phyloP scores from a whole-genome alignment of 2,113 vertebrate species.

The Solea solea region DNA sequence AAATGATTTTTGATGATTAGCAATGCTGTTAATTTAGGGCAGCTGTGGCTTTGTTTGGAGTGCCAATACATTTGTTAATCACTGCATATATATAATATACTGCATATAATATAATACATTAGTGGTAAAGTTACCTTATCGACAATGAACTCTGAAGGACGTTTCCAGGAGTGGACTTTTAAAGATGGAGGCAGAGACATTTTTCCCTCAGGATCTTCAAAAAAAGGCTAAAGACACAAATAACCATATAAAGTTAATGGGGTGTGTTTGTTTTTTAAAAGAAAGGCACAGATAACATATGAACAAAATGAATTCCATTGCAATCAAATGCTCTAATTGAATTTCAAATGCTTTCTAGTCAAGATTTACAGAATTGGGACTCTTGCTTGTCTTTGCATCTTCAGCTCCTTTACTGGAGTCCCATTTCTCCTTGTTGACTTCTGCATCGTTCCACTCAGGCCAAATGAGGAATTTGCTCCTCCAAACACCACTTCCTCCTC shows the following conservation, averaged over 20 bases:
- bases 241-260: neutral
- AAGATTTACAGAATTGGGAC: constrained; percentile 78
- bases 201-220: constrained; percentile 93
- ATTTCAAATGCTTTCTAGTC: neutral
- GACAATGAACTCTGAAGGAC: constrained; percentile 85
- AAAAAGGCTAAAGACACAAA: constrained; percentile 78
- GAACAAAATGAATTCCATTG: neutral
- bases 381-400: constrained; percentile 83
- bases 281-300: neutral
- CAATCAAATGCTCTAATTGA: neutral
- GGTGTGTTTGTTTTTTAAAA: too few species aligned
- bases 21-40: too few species aligned
- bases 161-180: constrained; percentile 90
- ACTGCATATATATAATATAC: too few species aligned
- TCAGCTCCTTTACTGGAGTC: constrained; percentile 83
- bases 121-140: constrained; percentile 74
- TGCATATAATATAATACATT: neutral
- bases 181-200: constrained; percentile 85
- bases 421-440: constrained; percentile 92
- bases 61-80: too few species aligned
- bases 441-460: constrained; percentile 93
- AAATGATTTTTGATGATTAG: too few species aligned
- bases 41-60: too few species aligned
- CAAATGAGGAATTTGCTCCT: constrained; percentile 83
- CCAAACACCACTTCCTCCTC: constrained; percentile 42